Evolutionary conservation across 2,113 vertebrate genomes (phyloP).

Genomic region (Sardina pilchardus): DNA sequence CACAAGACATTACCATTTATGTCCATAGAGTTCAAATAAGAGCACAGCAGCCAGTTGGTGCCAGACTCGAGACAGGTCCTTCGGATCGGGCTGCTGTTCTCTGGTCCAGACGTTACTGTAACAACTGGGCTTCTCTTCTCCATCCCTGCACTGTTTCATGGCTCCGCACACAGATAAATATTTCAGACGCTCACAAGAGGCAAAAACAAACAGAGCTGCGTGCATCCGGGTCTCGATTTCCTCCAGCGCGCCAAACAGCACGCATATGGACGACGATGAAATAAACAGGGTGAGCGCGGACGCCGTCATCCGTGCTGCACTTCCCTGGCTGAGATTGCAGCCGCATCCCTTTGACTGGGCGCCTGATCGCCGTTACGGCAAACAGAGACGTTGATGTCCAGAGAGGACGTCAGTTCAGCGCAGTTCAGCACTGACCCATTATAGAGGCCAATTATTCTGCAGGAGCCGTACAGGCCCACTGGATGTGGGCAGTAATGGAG

Average conservation of each 20-base stretch:
- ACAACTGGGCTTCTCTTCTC: not conserved
- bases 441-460: constrained; percentile 13
- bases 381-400: not conserved
- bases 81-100: no score
- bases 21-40: no score
- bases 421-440: not conserved
- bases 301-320: no score
- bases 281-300: no score
- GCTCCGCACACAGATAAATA: not conserved
- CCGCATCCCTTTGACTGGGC: not conserved
- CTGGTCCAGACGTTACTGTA: not conserved
- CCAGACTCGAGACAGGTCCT: no score
- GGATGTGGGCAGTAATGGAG: constrained; percentile 20
- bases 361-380: not conserved
- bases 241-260: not conserved
- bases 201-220: not conserved
- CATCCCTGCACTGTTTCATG: not conserved
- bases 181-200: not conserved
- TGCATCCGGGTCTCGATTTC: not conserved
- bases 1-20: no score
- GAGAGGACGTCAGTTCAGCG: not conserved
- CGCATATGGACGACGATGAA: not conserved
- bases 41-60: no score
- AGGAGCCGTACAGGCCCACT: constrained; percentile 10
- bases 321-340: not conserved